Conservation (phyloP, 2,113 vertebrate species). For the Alligator sinensis region DNA sequence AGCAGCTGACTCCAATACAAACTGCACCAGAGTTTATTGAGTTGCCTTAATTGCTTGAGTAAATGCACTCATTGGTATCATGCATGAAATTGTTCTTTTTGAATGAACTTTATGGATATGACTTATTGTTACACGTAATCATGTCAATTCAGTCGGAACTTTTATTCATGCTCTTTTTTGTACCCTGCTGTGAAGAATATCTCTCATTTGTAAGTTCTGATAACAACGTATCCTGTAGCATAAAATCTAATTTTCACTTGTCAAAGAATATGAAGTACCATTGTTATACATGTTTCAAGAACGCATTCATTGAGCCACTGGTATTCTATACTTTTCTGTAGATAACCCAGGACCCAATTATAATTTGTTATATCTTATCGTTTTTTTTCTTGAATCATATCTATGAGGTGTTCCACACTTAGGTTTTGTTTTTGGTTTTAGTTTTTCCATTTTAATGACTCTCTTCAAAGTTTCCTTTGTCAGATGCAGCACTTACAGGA, state of each 20-base stretch:
- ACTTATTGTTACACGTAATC: no score
- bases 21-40: no score
- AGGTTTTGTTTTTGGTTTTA: neutral
- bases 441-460: neutral
- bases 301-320: no score
- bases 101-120: neutral
- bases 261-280: neutral
- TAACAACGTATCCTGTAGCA: neutral
- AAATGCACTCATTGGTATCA: neutral
- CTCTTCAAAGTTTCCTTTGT: neutral
- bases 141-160: neutral
- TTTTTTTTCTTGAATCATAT: neutral
- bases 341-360: neutral
- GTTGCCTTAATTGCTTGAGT: no score
- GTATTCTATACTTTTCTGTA: neutral
- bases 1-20: no score
- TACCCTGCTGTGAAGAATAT: neutral
- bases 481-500: neutral
- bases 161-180: neutral
- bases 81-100: neutral
- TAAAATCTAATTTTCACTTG: constrained; percentile 1
- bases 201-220: neutral
- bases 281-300: neutral
- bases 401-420: no score
- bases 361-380: neutral